Percentiles rank a stretch among this genome's conserved stretches.
Conservation (phyloP, 2,888 invertebrate species). For the Caenorhabditis zanzibari region DNA sequence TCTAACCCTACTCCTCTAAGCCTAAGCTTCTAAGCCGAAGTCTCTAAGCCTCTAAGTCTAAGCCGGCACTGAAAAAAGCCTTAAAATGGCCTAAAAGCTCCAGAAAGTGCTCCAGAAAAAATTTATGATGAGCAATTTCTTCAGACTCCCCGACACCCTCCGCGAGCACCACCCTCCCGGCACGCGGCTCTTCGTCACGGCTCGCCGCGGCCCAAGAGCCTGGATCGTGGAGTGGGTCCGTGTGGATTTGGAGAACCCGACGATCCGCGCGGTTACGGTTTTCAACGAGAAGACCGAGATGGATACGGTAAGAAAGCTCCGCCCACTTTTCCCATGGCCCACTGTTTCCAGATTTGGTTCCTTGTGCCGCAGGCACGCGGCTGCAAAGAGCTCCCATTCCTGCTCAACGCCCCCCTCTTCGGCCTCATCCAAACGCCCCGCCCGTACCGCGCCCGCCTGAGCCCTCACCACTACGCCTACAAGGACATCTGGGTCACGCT, state of each 20-base stretch:
- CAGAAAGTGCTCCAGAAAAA: too few species aligned
- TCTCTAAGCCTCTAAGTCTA: too few species aligned
- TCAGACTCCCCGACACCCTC: neutral
- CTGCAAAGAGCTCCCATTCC: conserved; percentile 20
- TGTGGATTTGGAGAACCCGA: neutral
- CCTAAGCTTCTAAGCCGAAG: too few species aligned
- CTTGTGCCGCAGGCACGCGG: conserved; percentile 11
- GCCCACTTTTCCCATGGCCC: neutral
- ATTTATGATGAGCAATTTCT: neutral
- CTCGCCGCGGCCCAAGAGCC: neutral
- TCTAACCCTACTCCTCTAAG: too few species aligned
- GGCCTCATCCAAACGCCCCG: conserved; percentile 28
- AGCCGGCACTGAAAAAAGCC: too few species aligned
- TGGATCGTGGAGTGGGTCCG: neutral
- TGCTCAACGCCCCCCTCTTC: conserved; percentile 1
- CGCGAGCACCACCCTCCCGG: neutral
- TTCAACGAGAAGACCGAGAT: neutral
- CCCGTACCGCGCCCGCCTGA: neutral
- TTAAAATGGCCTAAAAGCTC: too few species aligned
- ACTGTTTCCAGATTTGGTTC: conserved; percentile 17
- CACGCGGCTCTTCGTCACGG: neutral
- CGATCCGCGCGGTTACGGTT: neutral
- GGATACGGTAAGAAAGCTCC: conserved; percentile 4
- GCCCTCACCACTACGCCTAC: neutral
- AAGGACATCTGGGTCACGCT: conserved; percentile 22